These are phyloP conservation scores for Lathamus discolor DNA, from an alignment of 2,113 vertebrate species.

Conservation along the genomic window DNA sequence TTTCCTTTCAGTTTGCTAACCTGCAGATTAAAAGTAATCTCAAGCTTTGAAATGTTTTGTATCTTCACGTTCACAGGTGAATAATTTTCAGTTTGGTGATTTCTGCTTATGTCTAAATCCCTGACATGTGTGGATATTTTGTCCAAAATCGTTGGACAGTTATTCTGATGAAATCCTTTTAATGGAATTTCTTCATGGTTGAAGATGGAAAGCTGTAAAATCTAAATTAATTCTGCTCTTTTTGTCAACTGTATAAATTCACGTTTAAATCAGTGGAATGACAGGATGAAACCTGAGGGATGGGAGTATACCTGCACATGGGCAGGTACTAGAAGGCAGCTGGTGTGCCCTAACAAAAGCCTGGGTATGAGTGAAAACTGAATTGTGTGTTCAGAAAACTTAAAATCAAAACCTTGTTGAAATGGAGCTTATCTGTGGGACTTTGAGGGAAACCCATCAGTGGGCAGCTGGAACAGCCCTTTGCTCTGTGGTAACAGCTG, in stretches of 20 bases:
- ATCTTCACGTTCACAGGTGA: background rate
- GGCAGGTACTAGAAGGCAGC: background rate
- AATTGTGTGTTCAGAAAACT: background rate
- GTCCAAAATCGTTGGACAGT: background rate
- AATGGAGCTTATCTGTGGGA: background rate
- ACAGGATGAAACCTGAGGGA: background rate
- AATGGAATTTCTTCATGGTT: background rate
- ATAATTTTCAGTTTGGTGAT: background rate
- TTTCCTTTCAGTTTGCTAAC: background rate
- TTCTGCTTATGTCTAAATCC: background rate
- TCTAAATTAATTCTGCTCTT: background rate
- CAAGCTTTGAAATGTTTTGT: background rate
- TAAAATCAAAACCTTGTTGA: background rate
- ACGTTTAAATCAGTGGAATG: background rate
- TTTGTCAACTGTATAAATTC: background rate
- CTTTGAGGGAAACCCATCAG: background rate
- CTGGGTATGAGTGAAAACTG: too few relatives aligned
- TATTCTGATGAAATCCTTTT: background rate
- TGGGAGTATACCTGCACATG: accelerated
- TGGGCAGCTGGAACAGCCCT: background rate
- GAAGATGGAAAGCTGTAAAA: background rate
- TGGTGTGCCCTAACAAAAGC: background rate
- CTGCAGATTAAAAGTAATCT: background rate
- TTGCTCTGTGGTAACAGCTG: background rate
- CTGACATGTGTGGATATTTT: background rate